Conservation (phyloP, 2,113 vertebrate species). For the Equus przewalskii region DNA sequence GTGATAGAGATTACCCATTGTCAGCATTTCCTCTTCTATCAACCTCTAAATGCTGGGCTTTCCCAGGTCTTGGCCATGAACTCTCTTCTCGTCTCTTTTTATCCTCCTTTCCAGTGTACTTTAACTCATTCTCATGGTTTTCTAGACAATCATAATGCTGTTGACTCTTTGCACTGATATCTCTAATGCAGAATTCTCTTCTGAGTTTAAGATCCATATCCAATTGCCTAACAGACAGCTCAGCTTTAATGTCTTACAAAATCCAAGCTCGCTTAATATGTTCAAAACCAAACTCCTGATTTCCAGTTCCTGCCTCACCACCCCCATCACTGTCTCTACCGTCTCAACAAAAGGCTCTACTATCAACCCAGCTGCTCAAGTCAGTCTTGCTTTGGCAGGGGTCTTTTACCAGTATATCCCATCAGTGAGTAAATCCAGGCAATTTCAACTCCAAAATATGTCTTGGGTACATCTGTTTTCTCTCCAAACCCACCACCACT, state of each 20-base stretch:
- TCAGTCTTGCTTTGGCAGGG: background rate
- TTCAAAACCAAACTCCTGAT: background rate
- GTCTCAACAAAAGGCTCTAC: background rate
- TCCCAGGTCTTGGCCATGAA: background rate
- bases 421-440: background rate
- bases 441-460: background rate
- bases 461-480: background rate
- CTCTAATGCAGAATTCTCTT: background rate
- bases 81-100: background rate
- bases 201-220: background rate
- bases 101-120: background rate
- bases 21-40: background rate
- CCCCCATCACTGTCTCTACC: background rate
- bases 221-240: background rate
- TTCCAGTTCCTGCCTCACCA: background rate
- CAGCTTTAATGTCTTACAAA: background rate
- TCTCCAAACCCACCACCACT: background rate
- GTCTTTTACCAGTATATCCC: background rate
- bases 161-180: background rate
- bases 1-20: too few relatives aligned
- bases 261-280: background rate
- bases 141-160: background rate
- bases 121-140: background rate
- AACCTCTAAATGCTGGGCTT: background rate
- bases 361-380: background rate